phyloP scores from a whole-genome alignment of 37 sponge, comb jelly and placozoan genomes.

The Spongilla lacustris region DNA sequence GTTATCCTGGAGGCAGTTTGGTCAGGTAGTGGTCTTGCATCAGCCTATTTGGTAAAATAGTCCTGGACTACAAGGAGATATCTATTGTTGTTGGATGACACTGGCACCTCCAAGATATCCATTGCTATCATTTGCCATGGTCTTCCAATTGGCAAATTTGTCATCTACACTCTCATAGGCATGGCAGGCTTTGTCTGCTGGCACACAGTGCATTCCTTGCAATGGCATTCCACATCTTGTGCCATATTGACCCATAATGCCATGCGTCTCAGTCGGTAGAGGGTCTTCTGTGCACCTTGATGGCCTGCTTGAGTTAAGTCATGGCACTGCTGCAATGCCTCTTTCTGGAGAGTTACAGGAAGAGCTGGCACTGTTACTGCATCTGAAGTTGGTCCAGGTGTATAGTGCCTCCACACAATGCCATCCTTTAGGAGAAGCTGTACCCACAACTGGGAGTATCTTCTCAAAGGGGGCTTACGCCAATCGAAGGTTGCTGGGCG shows the following conservation, averaged over 20 bases:
- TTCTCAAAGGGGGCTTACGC: constrained; percentile 35
- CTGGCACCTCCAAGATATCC: constrained; percentile 57
- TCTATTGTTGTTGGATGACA: constrained; percentile 43
- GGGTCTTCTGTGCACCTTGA: constrained; percentile 62
- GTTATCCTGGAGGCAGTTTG: constrained; percentile 43
- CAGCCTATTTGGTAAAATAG: constrained; percentile 68
- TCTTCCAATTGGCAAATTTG: constrained; percentile 19
- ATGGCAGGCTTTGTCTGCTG: constrained; percentile 27
- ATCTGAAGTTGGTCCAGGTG: constrained; percentile 24
- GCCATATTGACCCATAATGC: constrained; percentile 68
- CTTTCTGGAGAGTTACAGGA: constrained; percentile 2
- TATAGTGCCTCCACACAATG: constrained; percentile 41
- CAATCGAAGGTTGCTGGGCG: not conserved
- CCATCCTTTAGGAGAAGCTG: constrained; percentile 48
- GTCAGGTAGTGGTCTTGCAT: constrained; percentile 55
- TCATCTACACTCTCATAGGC: constrained; percentile 19
- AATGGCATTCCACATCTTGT: constrained; percentile 47
- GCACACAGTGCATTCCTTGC: constrained; percentile 41
- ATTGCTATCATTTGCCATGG: constrained; percentile 53
- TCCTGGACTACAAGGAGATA: constrained; percentile 59
- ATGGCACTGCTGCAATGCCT: constrained; percentile 14
- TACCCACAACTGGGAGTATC: constrained; percentile 52
- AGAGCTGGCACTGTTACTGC: constrained; percentile 32
- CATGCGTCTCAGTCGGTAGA: constrained; percentile 19
- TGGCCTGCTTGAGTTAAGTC: constrained; percentile 49